phyloP scores from a whole-genome alignment of 2,888 invertebrate species.

The Ophion obscuratus region DNA sequence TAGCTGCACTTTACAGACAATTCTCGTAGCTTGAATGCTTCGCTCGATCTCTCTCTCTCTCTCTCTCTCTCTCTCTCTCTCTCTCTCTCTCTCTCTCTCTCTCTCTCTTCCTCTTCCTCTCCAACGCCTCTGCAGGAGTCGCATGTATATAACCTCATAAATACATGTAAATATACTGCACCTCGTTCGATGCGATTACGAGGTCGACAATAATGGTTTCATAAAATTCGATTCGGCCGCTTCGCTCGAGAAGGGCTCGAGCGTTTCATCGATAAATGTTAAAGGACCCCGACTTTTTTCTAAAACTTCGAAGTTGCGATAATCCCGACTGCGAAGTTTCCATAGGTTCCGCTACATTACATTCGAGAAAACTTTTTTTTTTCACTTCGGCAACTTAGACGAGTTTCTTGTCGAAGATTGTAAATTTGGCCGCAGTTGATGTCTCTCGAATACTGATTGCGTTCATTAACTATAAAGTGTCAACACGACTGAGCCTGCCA shows the following conservation, averaged over 20 bases:
- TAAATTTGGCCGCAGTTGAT: too few species aligned
- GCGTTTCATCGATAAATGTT: neutral
- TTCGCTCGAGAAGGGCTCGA: neutral
- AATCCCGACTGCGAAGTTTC: neutral
- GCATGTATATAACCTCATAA: constrained; percentile 1
- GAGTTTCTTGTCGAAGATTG: too few species aligned
- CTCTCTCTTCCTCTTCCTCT: too few species aligned
- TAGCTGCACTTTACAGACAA: constrained; percentile 55
- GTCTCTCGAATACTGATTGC: too few species aligned
- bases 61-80: constrained; percentile 6
- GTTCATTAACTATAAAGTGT: too few species aligned
- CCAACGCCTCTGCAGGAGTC: neutral
- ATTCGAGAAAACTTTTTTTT: too few species aligned
- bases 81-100: neutral
- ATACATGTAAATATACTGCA: constrained; percentile 2
- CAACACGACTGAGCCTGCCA: too few species aligned
- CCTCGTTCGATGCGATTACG: constrained; percentile 3
- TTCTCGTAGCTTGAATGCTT: constrained; percentile 54
- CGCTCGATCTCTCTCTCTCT: constrained; percentile 38
- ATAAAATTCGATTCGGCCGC: neutral
- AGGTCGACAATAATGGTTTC: constrained; percentile 14
- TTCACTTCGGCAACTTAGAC: too few species aligned
- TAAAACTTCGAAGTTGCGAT: neutral
- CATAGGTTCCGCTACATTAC: neutral
- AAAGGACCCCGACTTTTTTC: neutral